Base-by-base conservation (phyloP, 1,140 invertebrate species). In the Hyposmocoma kahamanoa region DNA sequence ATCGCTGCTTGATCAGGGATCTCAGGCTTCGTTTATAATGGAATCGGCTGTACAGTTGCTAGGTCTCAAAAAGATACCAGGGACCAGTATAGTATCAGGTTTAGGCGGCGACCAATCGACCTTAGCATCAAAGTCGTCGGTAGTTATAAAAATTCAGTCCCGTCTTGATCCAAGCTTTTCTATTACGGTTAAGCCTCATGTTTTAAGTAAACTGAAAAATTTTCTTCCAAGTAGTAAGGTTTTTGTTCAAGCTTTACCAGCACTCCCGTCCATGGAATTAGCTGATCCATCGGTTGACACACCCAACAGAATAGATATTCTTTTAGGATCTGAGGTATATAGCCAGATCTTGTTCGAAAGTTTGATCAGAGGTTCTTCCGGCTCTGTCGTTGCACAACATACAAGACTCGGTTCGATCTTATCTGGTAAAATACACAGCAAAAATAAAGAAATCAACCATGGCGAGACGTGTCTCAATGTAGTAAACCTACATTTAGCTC, bases 1-100 rank as follows among this genome's bases (percentile, higher is more conserved):
- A 39, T 50, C 46, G 1, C 49, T 62, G n/a, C 10, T 62, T 13
- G 59, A 62, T 44, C 51, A 58, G 32, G 59, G 59, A 0, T 58
- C 59, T 3, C 46, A 62, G 26, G 30, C 39, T 10, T 51, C 38
- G 5, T 58, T 60, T 43, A 26, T 60, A 11, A 56, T 49, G 1
- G 49, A 56, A 42, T 21, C 57, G 5, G 17, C 49, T 5, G 50
- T 47, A 5, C 59, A 62, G 39, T 18, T 42, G 20, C 20, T 62
- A n/a, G 51, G 50, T 9, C 42, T 62, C 6, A 62, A 62, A 22
- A 58, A 42, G 22, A 49, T 34, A 17, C 28, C 55, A 1, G 18
- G 18, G 19, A 62, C 18, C 9, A 20, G 47, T 17, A 17, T 22
- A 30, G 46, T 58, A 19, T 45, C 50, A 47, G 56, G 50, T 5